phyloP scores from a whole-genome alignment of 2,113 vertebrate species.

The Trachemys scripta region DNA sequence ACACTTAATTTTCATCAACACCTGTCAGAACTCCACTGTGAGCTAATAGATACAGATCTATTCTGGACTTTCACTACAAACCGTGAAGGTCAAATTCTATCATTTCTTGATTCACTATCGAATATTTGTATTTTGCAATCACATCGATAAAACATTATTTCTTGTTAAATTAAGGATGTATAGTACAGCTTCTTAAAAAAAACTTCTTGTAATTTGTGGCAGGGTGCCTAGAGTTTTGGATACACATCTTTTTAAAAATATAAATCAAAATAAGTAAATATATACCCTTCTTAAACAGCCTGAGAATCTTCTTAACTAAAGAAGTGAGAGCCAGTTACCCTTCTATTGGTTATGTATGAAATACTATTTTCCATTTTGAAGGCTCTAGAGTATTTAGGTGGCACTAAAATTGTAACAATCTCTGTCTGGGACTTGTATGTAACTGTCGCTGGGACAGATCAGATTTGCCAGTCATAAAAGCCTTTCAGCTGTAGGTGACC shows the following conservation, averaged over 20 bases:
- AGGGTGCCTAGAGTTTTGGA: not conserved
- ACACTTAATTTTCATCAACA: constrained; percentile 6
- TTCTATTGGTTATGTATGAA: not conserved
- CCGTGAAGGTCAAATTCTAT: not conserved
- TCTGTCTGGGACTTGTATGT: not conserved
- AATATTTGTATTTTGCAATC: not conserved
- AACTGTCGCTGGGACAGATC: not conserved
- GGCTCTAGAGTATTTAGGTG: not conserved
- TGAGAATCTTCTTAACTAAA: not conserved
- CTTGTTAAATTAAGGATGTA: not conserved
- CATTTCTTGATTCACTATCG: not conserved
- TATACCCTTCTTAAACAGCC: not conserved
- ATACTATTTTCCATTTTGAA: not conserved
- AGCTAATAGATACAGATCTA: not conserved
- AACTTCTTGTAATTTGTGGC: not conserved
- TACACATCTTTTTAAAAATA: rapidly evolving
- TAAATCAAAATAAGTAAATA: not conserved
- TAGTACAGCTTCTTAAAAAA: not conserved
- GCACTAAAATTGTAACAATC: not conserved
- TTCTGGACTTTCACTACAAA: not conserved
- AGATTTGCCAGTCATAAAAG: not conserved
- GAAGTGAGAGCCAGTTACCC: not conserved
- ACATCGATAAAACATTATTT: rapidly evolving
- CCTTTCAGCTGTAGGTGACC: not conserved
- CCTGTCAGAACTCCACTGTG: not conserved